Conservation (phyloP, 2,888 invertebrate genomes). For the Nezara viridula region DNA sequence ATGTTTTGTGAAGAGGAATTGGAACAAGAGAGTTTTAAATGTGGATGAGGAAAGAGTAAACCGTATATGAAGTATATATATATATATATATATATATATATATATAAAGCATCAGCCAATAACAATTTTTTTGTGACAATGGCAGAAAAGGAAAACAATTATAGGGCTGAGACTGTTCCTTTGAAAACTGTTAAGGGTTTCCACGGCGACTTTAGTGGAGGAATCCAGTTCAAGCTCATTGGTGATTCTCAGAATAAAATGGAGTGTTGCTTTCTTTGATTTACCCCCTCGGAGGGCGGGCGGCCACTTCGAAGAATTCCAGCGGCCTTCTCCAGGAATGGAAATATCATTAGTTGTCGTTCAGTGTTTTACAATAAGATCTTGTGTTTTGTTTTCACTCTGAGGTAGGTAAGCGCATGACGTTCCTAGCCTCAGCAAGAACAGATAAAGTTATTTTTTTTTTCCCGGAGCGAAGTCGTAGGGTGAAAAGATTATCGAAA, state of each 20-base stretch:
- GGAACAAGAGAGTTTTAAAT: too few species aligned
- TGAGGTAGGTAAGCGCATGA: not conserved
- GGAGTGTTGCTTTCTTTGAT: slow-evolving; percentile 28
- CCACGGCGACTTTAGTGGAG: not conserved
- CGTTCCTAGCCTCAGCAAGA: not conserved
- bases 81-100: too few species aligned
- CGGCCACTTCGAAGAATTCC: slow-evolving; percentile 18
- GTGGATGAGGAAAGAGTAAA: too few species aligned
- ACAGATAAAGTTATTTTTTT: not conserved
- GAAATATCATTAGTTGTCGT: slow-evolving; percentile 32
- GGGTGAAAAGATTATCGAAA: not conserved
- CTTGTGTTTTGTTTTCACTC: slow-evolving; percentile 18
- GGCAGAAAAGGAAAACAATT: not conserved
- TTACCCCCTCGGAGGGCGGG: slow-evolving; percentile 18
- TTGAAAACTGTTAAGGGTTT: not conserved
- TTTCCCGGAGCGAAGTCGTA: not conserved
- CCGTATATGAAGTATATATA: too few species aligned
- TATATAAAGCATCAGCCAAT: too few species aligned
- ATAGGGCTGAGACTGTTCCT: not conserved
- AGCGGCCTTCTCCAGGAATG: slow-evolving; percentile 13
- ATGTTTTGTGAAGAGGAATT: too few species aligned
- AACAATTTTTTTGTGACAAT: too few species aligned
- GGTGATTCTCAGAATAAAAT: slow-evolving; percentile 30
- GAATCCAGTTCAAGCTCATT: slow-evolving; percentile 14
- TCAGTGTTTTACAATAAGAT: slow-evolving; percentile 19